Conservation (phyloP, 2,888 invertebrate species). For the Amphimallon solstitiale region DNA sequence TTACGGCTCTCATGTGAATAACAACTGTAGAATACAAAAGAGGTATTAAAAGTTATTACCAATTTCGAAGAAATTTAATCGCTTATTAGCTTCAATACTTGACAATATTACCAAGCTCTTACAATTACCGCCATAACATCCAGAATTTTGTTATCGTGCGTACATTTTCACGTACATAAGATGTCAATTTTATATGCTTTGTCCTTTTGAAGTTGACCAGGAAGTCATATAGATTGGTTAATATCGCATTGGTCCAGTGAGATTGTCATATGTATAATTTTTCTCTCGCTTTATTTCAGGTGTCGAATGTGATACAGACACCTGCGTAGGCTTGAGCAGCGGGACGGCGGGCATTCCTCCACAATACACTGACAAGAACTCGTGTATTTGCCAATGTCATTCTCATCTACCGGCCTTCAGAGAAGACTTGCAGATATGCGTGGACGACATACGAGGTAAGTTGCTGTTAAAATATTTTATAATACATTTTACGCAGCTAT, state of each 20-base stretch:
- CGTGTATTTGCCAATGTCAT: constrained; percentile 83
- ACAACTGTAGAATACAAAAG: no score
- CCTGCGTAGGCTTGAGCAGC: constrained; percentile 75
- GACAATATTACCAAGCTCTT: no score
- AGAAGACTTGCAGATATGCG: constrained; percentile 86
- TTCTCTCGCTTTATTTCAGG: constrained; percentile 57
- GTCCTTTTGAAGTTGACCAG: no score
- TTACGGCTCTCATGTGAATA: no score
- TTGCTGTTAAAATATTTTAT: no score
- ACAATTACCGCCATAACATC: no score
- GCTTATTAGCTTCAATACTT: neutral
- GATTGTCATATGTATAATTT: no score
- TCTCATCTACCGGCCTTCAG: constrained; percentile 81
- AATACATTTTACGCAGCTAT: no score
- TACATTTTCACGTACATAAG: no score
- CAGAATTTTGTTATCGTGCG: no score
- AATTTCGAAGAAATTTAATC: neutral
- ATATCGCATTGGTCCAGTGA: neutral
- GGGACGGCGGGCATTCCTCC: constrained; percentile 68
- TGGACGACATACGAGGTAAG: constrained; percentile 86
- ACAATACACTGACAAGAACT: constrained; percentile 39
- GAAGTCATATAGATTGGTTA: neutral
- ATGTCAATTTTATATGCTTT: no score
- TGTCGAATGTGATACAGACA: constrained; percentile 69
- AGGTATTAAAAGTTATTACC: no score